These are phyloP conservation scores for Pycnomerus fuliginosus DNA, from an alignment of 2,888 invertebrate species.

Conservation along the genomic window DNA sequence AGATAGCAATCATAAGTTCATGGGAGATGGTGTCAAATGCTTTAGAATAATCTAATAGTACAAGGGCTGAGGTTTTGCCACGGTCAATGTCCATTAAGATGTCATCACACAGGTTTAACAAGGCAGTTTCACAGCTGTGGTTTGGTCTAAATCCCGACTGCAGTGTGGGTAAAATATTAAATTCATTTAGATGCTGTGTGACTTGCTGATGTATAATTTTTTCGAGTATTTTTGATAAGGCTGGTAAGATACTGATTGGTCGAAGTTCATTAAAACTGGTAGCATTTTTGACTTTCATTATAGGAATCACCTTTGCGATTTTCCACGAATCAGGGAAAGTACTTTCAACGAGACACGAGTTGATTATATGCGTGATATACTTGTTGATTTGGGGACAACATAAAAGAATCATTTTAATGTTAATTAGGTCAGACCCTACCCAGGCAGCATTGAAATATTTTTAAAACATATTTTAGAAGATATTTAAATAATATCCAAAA, in stretches of 20 bases:
- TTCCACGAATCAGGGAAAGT: constrained; percentile 8
- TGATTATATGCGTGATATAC: constrained; percentile 1
- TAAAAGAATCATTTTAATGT: too few species aligned
- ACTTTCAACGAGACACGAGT: background rate
- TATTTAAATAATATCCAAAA: too few species aligned
- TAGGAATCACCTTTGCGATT: constrained; percentile 5
- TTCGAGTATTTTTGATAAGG: constrained; percentile 11
- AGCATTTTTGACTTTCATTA: constrained; percentile 7
- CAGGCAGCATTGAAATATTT: too few species aligned
- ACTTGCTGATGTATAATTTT: constrained; percentile 8
- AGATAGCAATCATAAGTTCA: constrained; percentile 5
- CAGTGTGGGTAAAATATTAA: background rate
- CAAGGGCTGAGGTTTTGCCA: constrained; percentile 1
- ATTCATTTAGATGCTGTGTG: background rate
- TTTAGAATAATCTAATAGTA: constrained; percentile 12
- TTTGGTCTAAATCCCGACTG: constrained; percentile 16
- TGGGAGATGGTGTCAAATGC: constrained; percentile 15
- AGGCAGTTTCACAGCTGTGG: constrained; percentile 5
- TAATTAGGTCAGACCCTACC: too few species aligned
- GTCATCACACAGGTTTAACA: constrained; percentile 10
- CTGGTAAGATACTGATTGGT: constrained; percentile 9
- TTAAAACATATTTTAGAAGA: too few species aligned
- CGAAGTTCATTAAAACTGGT: constrained; percentile 2
- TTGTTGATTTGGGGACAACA: background rate
- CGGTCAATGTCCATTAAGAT: constrained; percentile 3